Base-by-base conservation (phyloP, 2,888 invertebrate genomes). In the Limenitis camilla region DNA sequence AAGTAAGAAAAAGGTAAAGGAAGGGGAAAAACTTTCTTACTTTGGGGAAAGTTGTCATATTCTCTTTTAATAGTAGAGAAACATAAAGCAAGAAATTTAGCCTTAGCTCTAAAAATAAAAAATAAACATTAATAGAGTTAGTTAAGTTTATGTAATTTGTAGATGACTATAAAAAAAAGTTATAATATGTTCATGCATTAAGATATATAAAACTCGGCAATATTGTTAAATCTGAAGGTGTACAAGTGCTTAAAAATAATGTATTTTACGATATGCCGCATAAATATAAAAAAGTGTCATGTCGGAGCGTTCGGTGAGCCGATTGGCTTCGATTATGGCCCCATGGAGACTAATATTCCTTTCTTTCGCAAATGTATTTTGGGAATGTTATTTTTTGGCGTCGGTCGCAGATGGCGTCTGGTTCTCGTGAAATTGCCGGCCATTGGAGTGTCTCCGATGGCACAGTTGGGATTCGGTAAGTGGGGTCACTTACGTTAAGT, bases 291-390 rank as follows among this genome's bases (percentile, higher is more conserved):
- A 69, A 77, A 76, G 71, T 78, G 79, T 78, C 78, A 75, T 76
- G 78, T 76, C 67, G 73, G 72, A 63, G 66, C 75, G 72, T 73
- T 76, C 74, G 76, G 79, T 75, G 76, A 72, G 76, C 74, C 87
- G 76, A 88, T 88, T 86, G 87, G 81, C 78, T 82, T 86, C 83
- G 86, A 88, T 86, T 82, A 88, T 84, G 67, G 85, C 74, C 66
- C 88, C 88, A 68, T 72, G 75, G 88, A 87, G 88, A 88, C 81
- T 85, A 86, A 88, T 88, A 88, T 82, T 78, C 82, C 71, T 81
- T 82, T 82, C 82, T 81, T 83, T 81, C 68, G 74, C 72, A 77
- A 83, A 82, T 82, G 84, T 81, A 19, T 81, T 83, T 81, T 75
- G 74, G 80, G 76, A 75, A 78, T 80, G 81, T 82, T 80, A 83